Percentiles rank a stretch among this genome's conserved stretches.
Conservation (phyloP, 2,113 vertebrate species). For the Plectropomus leopardus region DNA sequence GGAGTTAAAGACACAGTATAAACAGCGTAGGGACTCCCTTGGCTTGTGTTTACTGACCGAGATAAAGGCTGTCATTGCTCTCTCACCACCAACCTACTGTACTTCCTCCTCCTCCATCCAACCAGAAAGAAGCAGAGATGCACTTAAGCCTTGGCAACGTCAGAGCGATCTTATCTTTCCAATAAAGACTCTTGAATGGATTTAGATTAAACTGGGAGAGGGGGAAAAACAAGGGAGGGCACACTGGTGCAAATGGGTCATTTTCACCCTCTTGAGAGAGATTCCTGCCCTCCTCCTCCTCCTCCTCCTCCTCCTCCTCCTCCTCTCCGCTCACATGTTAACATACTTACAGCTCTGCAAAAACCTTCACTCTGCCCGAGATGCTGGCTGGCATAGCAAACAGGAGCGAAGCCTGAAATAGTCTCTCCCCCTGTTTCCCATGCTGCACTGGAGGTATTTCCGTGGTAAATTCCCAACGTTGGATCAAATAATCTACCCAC, state of each 20-base stretch:
- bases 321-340: constrained; percentile 62
- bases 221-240: constrained; percentile 39
- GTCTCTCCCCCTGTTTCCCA: constrained; percentile 39
- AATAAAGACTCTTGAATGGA: constrained; percentile 71
- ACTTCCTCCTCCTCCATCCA: constrained; percentile 57
- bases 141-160: constrained; percentile 72
- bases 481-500: constrained; percentile 50
- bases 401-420: constrained; percentile 58
- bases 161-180: constrained; percentile 62
- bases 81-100: constrained; percentile 58
- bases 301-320: constrained; percentile 1
- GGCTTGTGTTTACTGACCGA: constrained; percentile 74
- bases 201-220: constrained; percentile 57
- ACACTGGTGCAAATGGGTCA: constrained; percentile 50
- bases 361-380: constrained; percentile 46
- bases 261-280: constrained; percentile 9
- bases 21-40: constrained; percentile 70
- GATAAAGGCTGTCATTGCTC: constrained; percentile 72
- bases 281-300: constrained; percentile 6
- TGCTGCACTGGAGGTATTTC: constrained; percentile 50
- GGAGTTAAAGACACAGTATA: constrained; percentile 55
- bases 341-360: constrained; percentile 63
- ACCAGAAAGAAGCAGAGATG: constrained; percentile 50
- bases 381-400: constrained; percentile 71
- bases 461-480: constrained; percentile 41